Evolutionary conservation across 2,888 invertebrate genomes (phyloP), one percentile per base, ranked within the genome.

Genomic region (Escarpia spicata): DNA sequence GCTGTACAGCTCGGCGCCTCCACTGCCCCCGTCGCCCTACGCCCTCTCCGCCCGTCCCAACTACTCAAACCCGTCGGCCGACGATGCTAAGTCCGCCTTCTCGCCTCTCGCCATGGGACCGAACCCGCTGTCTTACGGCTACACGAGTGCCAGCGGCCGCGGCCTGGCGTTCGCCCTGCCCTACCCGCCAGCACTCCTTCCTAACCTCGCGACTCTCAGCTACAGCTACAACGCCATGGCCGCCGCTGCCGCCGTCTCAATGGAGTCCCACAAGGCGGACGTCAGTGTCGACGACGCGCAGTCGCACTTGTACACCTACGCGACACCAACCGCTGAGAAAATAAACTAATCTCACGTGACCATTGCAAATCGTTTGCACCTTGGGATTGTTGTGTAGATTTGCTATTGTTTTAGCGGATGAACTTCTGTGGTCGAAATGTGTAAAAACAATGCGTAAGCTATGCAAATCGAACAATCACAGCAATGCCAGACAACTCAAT

Each of bases 81-180:
- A 94, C 37, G 93, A 94, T 43, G 94, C 95, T 92, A 96, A 96
- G 93, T 96, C 96, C 31, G 96, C 96, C 60, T 96, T 96, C 93
- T 96, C 96, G 10, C 96, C 96, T 0, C 95, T 96, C 92, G 94
- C 92, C 31, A 89, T 93, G 52, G 93, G 90, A 8, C n/a, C 91
- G 8, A 31, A 43, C 31, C 92, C 31, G 31, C 92, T 94, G 12
- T 75, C 93, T 10, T 94, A 94, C 90, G 92, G 93, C 15, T 93
- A 93, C 60, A 52, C 92, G 3, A 94, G 95, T 95, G 19, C 94
- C 94, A 93, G 94, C 19, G 52, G 43, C 94, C 93, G 95, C 44
- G 94, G 95, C 37, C 94, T 95, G n/a, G 94, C 95, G 15, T 93
- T 95, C 52, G 94, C 95, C 12, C 94, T 96, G 94, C 95, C 95